Evolutionary conservation across 2,888 invertebrate species (phyloP).

Genomic region (Empis livida): DNA sequence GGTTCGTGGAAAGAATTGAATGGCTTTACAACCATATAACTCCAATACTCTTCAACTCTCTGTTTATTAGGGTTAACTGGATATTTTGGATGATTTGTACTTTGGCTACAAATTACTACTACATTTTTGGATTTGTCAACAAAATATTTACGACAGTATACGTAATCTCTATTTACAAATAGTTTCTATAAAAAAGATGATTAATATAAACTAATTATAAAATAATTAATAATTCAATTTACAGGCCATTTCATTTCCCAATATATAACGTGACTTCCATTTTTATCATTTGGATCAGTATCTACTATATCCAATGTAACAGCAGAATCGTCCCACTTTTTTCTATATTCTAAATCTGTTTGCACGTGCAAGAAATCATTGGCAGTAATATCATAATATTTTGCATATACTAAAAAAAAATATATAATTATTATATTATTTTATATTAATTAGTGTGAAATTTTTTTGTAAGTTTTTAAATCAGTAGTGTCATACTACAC

Average conservation of each 20-base stretch:
- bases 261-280: constrained; percentile 62
- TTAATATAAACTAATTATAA: neutral
- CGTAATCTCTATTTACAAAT: constrained; percentile 78
- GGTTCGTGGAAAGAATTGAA: constrained; percentile 28
- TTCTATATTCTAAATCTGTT: constrained; percentile 64
- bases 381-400: constrained; percentile 64
- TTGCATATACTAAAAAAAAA: constrained; percentile 54
- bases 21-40: constrained; percentile 72
- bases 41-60: constrained; percentile 71
- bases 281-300: constrained; percentile 40
- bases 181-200: constrained; percentile 44
- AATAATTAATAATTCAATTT: constrained; percentile 24
- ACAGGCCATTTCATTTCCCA: constrained; percentile 88
- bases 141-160: constrained; percentile 58
- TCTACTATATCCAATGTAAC: constrained; percentile 59
- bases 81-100: constrained; percentile 54
- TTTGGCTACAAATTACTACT: constrained; percentile 53
- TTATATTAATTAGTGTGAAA: neutral
- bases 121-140: constrained; percentile 44
- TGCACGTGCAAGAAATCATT: constrained; percentile 72
- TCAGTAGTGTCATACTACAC: too few relatives aligned
- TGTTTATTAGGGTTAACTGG: constrained; percentile 55
- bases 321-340: constrained; percentile 68
- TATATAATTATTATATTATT: neutral
- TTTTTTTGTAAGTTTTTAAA: too few relatives aligned